A percentile compares a stretch with the other conserved stretches of the same genome.
phyloP scores from a whole-genome alignment of 2,797 vertebrate species.

The Xenopus petersii region DNA sequence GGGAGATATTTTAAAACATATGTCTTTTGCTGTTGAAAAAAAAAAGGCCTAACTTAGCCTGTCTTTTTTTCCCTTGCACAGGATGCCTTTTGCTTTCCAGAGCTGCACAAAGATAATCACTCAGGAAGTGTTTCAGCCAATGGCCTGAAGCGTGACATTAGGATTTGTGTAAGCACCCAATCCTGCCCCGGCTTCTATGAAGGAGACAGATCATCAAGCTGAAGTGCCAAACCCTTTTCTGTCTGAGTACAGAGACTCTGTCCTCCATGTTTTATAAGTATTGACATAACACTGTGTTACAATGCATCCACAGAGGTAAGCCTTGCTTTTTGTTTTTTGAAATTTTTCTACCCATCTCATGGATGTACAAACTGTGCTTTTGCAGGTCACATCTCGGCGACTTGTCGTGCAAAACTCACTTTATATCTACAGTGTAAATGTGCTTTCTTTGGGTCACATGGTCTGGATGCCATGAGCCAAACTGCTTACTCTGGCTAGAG shows the following conservation, averaged over 20 bases:
- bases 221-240: conserved; percentile 98
- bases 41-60: conserved; percentile 78
- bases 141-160: conserved; percentile 87
- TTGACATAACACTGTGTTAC: conserved; percentile 99
- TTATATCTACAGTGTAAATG: conserved; percentile 81
- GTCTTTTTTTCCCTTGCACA: conserved; percentile 69
- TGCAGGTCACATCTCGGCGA: conserved; percentile 83
- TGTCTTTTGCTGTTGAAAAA: too few species aligned
- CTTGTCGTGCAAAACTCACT: conserved; percentile 83
- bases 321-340: conserved; percentile 83
- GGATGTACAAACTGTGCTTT: conserved; percentile 77
- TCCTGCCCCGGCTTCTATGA: conserved; percentile 89
- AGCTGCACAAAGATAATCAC: conserved; percentile 99
- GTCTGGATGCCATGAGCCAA: conserved; percentile 85
- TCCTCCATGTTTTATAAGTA: conserved; percentile 99
- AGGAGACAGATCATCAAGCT: conserved; percentile 95
- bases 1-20: too few species aligned
- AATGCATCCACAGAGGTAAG: conserved; percentile 99
- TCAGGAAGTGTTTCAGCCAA: conserved; percentile 98
- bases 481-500: conserved; percentile 74
- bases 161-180: conserved; percentile 83
- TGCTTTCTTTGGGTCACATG: conserved; percentile 90
- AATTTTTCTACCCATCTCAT: conserved; percentile 53
- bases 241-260: conserved; percentile 97
- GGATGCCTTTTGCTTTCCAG: conserved; percentile 92